Conservation (phyloP, 2,888 invertebrate species). For the Papilio demoleus region DNA sequence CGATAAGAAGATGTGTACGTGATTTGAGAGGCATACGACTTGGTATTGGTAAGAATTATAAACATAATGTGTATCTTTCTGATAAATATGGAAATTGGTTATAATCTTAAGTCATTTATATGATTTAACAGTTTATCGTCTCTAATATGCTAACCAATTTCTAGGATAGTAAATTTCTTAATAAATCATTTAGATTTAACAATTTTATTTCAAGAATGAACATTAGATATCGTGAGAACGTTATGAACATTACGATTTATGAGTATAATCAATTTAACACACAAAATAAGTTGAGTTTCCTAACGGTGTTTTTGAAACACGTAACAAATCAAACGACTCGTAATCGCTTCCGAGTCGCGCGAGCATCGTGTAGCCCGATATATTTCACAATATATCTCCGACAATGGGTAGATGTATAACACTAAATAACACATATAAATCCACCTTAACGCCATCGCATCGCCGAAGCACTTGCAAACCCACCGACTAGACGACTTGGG, state of each 20-base stretch:
- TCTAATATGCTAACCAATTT: too few species aligned
- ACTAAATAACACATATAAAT: slow-evolving; percentile 37
- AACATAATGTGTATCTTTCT: neutral
- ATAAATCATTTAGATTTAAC: too few species aligned
- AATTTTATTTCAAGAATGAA: neutral
- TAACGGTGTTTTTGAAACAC: slow-evolving; percentile 18
- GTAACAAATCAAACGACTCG: slow-evolving; percentile 30
- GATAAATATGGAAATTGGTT: too few species aligned
- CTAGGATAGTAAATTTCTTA: too few species aligned
- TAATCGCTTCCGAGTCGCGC: slow-evolving; percentile 34
- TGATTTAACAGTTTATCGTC: too few species aligned
- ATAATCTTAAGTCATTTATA: too few species aligned
- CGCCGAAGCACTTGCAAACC: slow-evolving; percentile 30
- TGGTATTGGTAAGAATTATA: slow-evolving; percentile 7
- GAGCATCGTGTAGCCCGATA: slow-evolving; percentile 24
- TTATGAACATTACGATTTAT: slow-evolving; percentile 10
- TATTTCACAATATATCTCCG: slow-evolving; percentile 40
- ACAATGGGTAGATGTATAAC: slow-evolving; percentile 36
- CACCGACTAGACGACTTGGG: slow-evolving; percentile 15
- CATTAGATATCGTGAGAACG: slow-evolving; percentile 5
- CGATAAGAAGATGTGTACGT: slow-evolving; percentile 74
- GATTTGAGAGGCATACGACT: slow-evolving; percentile 60
- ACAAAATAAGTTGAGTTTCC: slow-evolving; percentile 7
- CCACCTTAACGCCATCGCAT: slow-evolving; percentile 34
- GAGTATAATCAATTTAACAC: slow-evolving; percentile 13